A percentile compares a stretch with the other conserved stretches of the same genome.
phyloP scores from a whole-genome alignment of 2,888 invertebrate species.

The Heliconius erato region DNA sequence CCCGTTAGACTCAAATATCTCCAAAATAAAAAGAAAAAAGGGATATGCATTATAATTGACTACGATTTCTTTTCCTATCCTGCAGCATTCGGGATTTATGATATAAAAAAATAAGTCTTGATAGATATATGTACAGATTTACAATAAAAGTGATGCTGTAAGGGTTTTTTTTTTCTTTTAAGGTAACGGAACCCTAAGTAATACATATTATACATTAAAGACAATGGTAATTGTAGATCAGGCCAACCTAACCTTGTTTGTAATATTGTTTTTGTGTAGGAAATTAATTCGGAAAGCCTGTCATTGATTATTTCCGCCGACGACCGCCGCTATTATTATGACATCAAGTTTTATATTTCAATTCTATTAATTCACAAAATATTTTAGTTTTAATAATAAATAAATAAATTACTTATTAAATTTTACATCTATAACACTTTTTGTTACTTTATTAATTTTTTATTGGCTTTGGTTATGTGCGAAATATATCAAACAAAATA shows the following conservation, averaged over 20 bases:
- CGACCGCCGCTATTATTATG: conserved; percentile 17
- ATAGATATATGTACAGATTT: neutral
- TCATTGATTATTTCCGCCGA: conserved; percentile 48
- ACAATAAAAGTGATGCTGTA: neutral
- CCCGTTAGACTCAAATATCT: neutral
- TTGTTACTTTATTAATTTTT: neutral
- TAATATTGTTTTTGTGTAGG: conserved; percentile 31
- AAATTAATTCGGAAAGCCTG: conserved; percentile 49
- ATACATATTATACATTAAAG: neutral
- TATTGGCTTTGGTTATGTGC: neutral
- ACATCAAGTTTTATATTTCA: conserved; percentile 6
- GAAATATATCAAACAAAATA: neutral
- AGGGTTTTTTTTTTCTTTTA: neutral
- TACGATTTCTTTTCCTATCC: neutral
- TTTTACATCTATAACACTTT: neutral
- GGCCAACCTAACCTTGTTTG: neutral
- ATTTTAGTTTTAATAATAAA: neutral
- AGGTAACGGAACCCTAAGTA: neutral
- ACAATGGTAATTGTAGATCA: neutral
- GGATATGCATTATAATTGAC: too few species aligned
- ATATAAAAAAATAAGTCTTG: neutral
- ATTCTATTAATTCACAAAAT: neutral
- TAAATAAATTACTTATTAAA: neutral
- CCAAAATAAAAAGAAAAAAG: neutral
- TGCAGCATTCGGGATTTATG: neutral